phyloP scores from a whole-genome alignment of 2,888 invertebrate genomes.

The Drosophila pegasa region DNA sequence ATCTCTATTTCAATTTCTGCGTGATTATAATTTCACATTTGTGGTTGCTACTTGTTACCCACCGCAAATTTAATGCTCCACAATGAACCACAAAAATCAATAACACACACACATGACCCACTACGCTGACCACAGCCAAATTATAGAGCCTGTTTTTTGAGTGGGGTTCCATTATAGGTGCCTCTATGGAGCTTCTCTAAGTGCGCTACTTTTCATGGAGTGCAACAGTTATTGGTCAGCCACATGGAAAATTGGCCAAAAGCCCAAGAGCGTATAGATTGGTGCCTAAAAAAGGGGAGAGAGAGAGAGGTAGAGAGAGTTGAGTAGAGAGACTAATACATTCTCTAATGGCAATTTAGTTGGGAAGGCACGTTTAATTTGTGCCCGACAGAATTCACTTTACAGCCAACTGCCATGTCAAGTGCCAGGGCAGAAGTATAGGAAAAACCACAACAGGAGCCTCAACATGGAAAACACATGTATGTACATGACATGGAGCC shows the following conservation, averaged over 20 bases:
- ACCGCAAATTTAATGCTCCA: slow-evolving; percentile 30
- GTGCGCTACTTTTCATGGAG: slow-evolving; percentile 29
- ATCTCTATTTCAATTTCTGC: background rate
- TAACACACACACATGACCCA: slow-evolving; percentile 23
- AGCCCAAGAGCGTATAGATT: slow-evolving; percentile 29
- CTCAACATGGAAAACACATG: slow-evolving; percentile 27
- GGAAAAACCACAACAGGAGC: slow-evolving; percentile 11
- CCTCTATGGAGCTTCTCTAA: slow-evolving; percentile 15
- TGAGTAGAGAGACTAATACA: slow-evolving; percentile 4
- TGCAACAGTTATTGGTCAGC: slow-evolving; percentile 66
- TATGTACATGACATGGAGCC: slow-evolving; percentile 40
- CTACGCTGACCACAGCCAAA: slow-evolving; percentile 38
- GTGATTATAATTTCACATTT: slow-evolving; percentile 14
- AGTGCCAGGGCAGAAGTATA: slow-evolving; percentile 35
- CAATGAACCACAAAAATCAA: slow-evolving; percentile 35
- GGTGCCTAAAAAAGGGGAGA: background rate
- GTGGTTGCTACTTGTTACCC: slow-evolving; percentile 27
- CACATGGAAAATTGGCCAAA: slow-evolving; percentile 64
- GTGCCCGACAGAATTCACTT: slow-evolving; percentile 41
- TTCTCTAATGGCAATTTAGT: slow-evolving; percentile 26
- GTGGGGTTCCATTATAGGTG: slow-evolving; percentile 37
- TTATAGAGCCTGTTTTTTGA: slow-evolving; percentile 31
- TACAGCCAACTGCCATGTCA: slow-evolving; percentile 49
- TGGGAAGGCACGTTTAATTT: slow-evolving; percentile 54
- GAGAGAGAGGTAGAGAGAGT: background rate